phyloP scores from a whole-genome alignment of 2,797 vertebrate genomes.

The Myiothlypis coronata region DNA sequence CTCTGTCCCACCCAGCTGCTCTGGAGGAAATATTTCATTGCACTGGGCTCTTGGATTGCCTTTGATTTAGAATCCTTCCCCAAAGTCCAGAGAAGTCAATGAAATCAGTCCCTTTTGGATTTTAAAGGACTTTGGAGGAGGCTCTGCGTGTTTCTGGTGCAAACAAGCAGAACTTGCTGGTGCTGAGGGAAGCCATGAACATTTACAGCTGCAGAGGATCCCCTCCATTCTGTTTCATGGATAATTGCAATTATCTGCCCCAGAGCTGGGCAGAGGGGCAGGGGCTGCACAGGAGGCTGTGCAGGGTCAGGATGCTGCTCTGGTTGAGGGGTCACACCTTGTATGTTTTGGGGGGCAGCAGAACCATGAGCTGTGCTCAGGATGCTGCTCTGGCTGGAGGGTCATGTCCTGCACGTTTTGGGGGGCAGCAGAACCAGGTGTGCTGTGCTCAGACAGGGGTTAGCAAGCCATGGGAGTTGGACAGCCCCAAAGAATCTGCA shows the following conservation, averaged over 20 bases:
- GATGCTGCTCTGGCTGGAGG: too few relatives aligned
- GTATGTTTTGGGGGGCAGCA: neutral
- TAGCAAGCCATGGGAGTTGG: fast-evolving
- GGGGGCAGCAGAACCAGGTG: fast-evolving
- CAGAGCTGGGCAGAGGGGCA: neutral
- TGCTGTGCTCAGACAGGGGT: neutral
- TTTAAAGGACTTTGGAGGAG: too few relatives aligned
- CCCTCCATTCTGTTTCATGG: neutral
- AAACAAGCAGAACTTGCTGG: neutral
- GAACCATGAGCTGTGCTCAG: fast-evolving
- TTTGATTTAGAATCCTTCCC: neutral
- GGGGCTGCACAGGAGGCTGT: too few relatives aligned
- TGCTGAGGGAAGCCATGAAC: neutral
- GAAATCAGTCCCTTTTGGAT: too few relatives aligned
- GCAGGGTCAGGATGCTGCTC: too few relatives aligned
- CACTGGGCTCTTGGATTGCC: neutral
- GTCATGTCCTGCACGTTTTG: too few relatives aligned
- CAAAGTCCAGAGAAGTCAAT: too few relatives aligned
- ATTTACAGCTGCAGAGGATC: neutral
- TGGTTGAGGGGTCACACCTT: fast-evolving
- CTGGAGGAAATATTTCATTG: neutral
- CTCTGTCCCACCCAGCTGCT: neutral
- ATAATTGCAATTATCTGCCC: neutral
- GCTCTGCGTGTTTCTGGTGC: neutral
- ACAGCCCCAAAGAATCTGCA: neutral